Percentiles rank a stretch among this genome's conserved stretches.
Conservation (phyloP, 1,140 invertebrate genomes). For the Drosophila parvula region DNA sequence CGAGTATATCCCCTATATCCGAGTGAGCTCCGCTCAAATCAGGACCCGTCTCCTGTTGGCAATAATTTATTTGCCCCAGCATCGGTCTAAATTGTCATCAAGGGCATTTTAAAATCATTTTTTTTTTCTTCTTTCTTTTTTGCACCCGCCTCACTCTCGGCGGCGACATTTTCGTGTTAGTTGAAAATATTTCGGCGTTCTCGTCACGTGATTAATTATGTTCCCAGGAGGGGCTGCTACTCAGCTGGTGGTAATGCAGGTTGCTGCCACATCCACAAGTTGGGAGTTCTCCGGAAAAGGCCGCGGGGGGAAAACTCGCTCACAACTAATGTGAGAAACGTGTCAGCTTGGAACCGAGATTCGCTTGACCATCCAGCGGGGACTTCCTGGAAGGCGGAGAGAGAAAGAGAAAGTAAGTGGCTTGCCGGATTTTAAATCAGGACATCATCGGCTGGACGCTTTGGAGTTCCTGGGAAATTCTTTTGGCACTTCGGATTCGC, state of each 20-base stretch:
- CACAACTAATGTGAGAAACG: constrained; percentile 56
- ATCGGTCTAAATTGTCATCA: constrained; percentile 70
- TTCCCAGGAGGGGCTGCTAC: constrained; percentile 15
- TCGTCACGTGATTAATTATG: constrained; percentile 60
- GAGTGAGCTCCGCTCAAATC: constrained; percentile 19
- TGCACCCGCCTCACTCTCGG: background rate
- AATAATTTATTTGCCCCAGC: constrained; percentile 65
- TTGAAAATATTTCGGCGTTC: constrained; percentile 56
- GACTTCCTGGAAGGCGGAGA: background rate
- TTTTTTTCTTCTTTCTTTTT: constrained; percentile 1
- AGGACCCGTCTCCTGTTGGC: constrained; percentile 33
- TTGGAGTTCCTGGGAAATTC: constrained; percentile 18
- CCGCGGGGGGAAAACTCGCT: background rate
- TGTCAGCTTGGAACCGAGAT: constrained; percentile 28
- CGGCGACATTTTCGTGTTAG: constrained; percentile 40
- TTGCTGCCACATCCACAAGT: no score
- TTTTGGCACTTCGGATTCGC: constrained; percentile 3
- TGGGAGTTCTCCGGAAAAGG: background rate
- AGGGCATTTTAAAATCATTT: constrained; percentile 70
- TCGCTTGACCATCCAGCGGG: constrained; percentile 33
- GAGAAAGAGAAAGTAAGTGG: background rate
- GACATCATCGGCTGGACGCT: constrained; percentile 14
- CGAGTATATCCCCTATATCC: background rate
- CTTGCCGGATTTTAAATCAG: constrained; percentile 24
- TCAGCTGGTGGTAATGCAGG: background rate